These are phyloP conservation scores for Leptinotarsa undecemlineata DNA, from an alignment of 1,140 invertebrate genomes.

Conservation along the genomic window DNA sequence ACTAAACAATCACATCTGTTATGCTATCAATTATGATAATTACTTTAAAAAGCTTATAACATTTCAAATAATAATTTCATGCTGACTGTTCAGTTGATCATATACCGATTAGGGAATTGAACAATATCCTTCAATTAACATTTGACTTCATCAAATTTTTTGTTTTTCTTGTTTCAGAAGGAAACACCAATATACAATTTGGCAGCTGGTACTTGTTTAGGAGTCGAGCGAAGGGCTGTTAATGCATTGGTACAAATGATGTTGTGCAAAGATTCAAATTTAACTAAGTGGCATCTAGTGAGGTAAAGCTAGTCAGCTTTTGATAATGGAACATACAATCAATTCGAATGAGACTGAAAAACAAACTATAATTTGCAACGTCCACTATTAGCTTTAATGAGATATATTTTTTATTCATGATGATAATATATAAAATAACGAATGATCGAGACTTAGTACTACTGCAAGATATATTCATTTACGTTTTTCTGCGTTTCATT, in stretches of 20 bases:
- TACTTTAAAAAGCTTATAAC: too few relatives aligned
- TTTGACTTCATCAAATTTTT: too few relatives aligned
- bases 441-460: too few relatives aligned
- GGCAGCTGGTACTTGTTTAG: constrained; percentile 82
- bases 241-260: constrained; percentile 68
- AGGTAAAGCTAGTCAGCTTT: constrained; percentile 22
- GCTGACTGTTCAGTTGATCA: too few relatives aligned
- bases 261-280: constrained; percentile 68
- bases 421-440: too few relatives aligned
- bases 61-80: too few relatives aligned
- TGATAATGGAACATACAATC: not conserved
- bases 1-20: not conserved
- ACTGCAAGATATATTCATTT: too few relatives aligned
- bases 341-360: not conserved
- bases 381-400: not conserved
- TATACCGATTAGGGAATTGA: too few relatives aligned
- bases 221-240: constrained; percentile 59
- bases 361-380: not conserved
- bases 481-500: too few relatives aligned
- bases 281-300: constrained; percentile 73
- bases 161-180: constrained; percentile 56
- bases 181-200: constrained; percentile 81
- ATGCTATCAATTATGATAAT: not conserved
- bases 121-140: too few relatives aligned
- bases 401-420: not conserved